Base-by-base conservation (phyloP, 1,140 invertebrate genomes). In the Agrilus planipennis region DNA sequence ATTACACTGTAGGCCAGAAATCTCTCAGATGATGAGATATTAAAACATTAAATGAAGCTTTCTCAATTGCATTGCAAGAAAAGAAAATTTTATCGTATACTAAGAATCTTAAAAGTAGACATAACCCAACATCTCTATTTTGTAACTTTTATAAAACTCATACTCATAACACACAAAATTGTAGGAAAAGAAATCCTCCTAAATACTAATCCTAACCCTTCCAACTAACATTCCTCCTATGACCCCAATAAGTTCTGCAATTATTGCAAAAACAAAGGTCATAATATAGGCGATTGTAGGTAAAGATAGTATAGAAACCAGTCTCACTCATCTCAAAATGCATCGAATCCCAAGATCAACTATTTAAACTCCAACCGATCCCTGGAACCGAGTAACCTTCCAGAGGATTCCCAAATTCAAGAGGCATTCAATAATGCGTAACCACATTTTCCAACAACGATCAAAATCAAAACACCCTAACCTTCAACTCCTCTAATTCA, bases 261-360 rank as follows among this genome's bases (percentile, higher is more conserved):
- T n/a, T 36, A 36, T 36, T 36, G 34, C n/a, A 36, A 36, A 36
- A 36, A 23, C 16, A 36, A 20, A 14, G 34, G 34, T 12, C 34
- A 36, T 12, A 9, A 21, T 36, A 23, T 36, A n/a, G 9, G 4
- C 4, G 34, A 36, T 21, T 20, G 34, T 12, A 19, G 12, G 14
- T 10, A 36, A 36, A 19, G 34, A 16, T 21, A 36, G 22, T 36
- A 11, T 12, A 36, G n/a, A 15, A 36, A 19, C n/a, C n/a, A 5
- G 7, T 9, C 22, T 6, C 16, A 14, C 16, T 7, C 9, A 15
- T 11, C 7, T 16, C 4, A 6, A 11, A 32, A 17, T 32, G 4
- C 14, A 15, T 7, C 30, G 14, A 6, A 32, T 32, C 15, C 15
- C 19, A 32, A 17, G 12, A 11, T 32, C 10, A 32, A 32, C 12